Percentiles rank a stretch among this genome's conserved stretches.
These are phyloP conservation scores for Mus caroli DNA, from an alignment of 2,797 vertebrate species.

Conservation along the genomic window DNA sequence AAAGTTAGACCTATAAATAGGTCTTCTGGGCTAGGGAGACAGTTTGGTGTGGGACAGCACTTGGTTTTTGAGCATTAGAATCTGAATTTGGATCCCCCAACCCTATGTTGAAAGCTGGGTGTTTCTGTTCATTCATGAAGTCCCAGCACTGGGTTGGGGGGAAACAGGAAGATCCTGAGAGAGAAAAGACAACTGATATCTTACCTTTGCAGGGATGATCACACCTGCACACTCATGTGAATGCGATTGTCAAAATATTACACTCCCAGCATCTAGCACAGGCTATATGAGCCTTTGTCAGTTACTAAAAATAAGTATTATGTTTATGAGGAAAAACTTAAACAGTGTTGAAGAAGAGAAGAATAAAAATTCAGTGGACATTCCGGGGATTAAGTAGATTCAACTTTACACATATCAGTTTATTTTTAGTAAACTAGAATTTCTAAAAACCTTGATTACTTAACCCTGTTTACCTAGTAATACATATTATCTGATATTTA, in stretches of 20 bases:
- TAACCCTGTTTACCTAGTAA: neutral
- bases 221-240: neutral
- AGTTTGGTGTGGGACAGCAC: neutral
- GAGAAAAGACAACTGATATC: neutral
- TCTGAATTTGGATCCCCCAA: neutral
- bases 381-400: neutral
- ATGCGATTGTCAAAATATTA: neutral
- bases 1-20: neutral
- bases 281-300: neutral
- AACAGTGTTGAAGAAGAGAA: neutral
- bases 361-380: neutral
- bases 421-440: conserved; percentile 14
- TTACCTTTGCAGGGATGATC: neutral
- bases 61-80: neutral
- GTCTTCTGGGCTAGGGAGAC: neutral
- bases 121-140: neutral
- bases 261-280: neutral
- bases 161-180: neutral
- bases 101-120: neutral
- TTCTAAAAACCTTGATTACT: neutral
- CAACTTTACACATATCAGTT: neutral
- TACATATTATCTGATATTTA: conserved; percentile 42
- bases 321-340: conserved; percentile 22
- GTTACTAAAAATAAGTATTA: conserved; percentile 5
- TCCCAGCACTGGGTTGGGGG: neutral